These are phyloP conservation scores for Marcusenius ussheri DNA, from an alignment of 2,113 vertebrate species.

Conservation along the genomic window DNA sequence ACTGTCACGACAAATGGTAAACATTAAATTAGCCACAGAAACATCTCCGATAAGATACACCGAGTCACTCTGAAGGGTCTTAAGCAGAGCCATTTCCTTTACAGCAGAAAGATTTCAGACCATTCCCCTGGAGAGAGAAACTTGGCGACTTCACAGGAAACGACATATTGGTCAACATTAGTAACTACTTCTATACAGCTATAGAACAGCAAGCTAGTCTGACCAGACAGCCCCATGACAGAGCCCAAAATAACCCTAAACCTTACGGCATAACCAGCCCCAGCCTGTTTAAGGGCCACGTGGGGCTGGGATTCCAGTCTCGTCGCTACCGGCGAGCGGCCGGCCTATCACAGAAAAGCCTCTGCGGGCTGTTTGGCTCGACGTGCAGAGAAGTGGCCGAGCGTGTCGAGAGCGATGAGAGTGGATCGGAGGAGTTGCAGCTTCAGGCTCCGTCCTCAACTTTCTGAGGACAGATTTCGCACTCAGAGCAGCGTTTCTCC, in stretches of 20 bases:
- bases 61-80: not conserved
- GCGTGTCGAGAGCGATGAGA: not conserved
- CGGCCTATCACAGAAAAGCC: not conserved
- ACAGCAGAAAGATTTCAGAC: not conserved
- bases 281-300: not conserved
- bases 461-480: not conserved
- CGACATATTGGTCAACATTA: not conserved
- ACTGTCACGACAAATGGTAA: not conserved
- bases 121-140: not conserved
- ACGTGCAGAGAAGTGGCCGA: not conserved
- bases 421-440: not conserved
- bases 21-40: not conserved
- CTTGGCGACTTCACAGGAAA: not conserved
- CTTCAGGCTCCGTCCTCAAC: not conserved
- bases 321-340: not conserved
- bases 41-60: not conserved
- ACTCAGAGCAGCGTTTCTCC: not conserved
- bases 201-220: not conserved
- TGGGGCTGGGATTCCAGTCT: not conserved
- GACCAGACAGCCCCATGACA: not conserved
- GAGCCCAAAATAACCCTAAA: not conserved
- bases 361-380: not conserved
- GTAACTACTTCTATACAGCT: not conserved
- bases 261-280: not conserved
- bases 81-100: not conserved